Evolutionary conservation across 2,797 vertebrate genomes (phyloP).

Genomic region (Picus viridis): DNA sequence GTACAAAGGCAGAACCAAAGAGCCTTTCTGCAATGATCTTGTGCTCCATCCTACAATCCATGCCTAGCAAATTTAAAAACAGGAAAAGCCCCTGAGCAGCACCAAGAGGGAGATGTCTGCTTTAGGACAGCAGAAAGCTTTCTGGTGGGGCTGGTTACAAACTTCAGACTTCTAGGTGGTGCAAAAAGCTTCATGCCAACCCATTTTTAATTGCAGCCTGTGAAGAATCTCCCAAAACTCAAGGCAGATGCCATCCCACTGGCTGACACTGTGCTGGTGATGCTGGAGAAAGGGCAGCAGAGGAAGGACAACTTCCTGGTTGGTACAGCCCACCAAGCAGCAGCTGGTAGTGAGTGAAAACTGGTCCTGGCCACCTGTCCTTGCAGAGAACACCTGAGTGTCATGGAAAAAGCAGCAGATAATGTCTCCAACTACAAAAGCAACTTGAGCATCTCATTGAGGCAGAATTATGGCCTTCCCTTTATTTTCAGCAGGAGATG

Average conservation of each 20-base stretch:
- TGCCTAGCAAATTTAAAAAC: not conserved
- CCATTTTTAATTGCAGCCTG: not conserved
- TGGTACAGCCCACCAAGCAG: not conserved
- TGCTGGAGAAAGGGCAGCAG: not conserved
- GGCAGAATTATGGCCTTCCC: not conserved
- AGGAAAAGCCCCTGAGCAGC: not conserved
- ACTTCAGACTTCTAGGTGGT: not conserved
- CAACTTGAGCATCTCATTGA: not conserved
- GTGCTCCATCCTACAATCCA: fast-evolving
- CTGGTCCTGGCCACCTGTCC: not conserved
- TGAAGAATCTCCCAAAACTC: not conserved
- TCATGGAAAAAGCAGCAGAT: not conserved
- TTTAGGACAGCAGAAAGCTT: not conserved
- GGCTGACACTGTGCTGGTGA: not conserved
- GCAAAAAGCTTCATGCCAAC: not conserved
- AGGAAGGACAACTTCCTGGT: not conserved
- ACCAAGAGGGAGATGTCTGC: fast-evolving
- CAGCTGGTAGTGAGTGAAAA: not conserved
- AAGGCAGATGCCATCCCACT: fast-evolving
- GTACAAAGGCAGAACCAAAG: not conserved
- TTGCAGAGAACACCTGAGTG: not conserved
- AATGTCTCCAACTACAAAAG: not conserved
- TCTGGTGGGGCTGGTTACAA: not conserved
- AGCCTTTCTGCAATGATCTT: not conserved
- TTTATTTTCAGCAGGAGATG: not conserved